Base-by-base conservation (phyloP, 2,888 invertebrate genomes). In the Prostheceraeus crozeri region DNA sequence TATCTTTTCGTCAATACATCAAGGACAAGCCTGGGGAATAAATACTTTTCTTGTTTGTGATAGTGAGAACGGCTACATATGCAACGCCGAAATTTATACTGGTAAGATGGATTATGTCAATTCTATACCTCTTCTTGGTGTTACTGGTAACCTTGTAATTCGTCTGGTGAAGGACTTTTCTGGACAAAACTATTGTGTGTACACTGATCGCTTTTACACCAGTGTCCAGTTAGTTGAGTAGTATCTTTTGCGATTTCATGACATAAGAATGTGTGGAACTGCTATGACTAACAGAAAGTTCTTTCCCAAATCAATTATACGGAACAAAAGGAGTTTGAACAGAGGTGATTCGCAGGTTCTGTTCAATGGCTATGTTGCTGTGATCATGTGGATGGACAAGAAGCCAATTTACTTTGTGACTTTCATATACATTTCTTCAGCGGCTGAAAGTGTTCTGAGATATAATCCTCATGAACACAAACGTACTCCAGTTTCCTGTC, bases 11-110 rank as follows among this genome's bases (percentile, higher is more conserved):
- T n/a, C 52, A 51, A 27, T 59, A 59, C 58, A 59, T 61, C 60
- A 59, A 59, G 60, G 45, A 62, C 25, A 61, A 58, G 40, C 56
- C 16, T 62, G 61, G 62, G 62, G 61, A 21, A 54, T 61, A 57
- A 61, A 61, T 21, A 52, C 62, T 14, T 61, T 25, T 31, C 23
- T 61, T 11, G 1, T 61, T 2, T 61, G 62, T 21, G 60, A 61
- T 33, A 58, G 35, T 28, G 16, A 30, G 8, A 61, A 35, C 55
- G 62, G 62, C 8, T 59, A 59, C 35, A 59, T 59, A 30, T 11
- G n/a, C 14, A 59, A 59, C 16, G 59, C 59, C 4, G 61, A 61
- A 35, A 35, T 61, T 10, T 61, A 61, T 33, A 61, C 62, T 16
- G 62, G 61, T 25, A 52, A 35, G 6, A n/a, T 21, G 28, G 45